Conservation (phyloP, 2,113 vertebrate genomes). For the Isurus oxyrinchus region DNA sequence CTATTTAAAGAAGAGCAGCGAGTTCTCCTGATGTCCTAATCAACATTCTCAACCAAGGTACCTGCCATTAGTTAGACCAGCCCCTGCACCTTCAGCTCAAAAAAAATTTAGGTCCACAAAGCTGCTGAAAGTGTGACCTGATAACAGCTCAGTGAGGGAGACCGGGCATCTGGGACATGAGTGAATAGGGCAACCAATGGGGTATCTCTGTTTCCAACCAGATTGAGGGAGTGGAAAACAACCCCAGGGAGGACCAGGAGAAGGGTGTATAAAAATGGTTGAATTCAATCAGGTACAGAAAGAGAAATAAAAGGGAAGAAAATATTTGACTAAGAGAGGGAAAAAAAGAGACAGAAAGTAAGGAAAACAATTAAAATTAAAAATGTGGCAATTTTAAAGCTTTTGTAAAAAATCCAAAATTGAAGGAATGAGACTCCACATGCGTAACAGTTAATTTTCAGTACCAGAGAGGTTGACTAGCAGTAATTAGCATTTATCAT, state of each 20-base stretch:
- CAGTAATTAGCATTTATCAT: too few relatives aligned
- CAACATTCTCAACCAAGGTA: neutral
- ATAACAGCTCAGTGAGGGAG: neutral
- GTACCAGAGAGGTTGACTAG: too few relatives aligned
- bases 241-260: neutral
- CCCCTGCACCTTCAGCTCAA: too few relatives aligned
- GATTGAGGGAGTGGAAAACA: neutral
- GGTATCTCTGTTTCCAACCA: neutral
- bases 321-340: neutral
- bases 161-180: neutral
- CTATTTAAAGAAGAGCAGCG: neutral
- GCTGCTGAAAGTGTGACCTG: neutral
- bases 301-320: neutral
- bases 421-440: too few relatives aligned
- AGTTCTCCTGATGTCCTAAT: neutral
- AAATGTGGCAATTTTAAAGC: too few relatives aligned
- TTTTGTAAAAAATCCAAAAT: too few relatives aligned
- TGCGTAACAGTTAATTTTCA: too few relatives aligned
- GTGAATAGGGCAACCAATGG: neutral
- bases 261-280: neutral
- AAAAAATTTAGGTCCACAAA: neutral
- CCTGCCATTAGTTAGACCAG: too few relatives aligned
- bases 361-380: neutral
- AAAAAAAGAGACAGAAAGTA: neutral
- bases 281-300: neutral